Base-by-base conservation (phyloP, 2,797 vertebrate genomes). In the Limosa lapponica region DNA sequence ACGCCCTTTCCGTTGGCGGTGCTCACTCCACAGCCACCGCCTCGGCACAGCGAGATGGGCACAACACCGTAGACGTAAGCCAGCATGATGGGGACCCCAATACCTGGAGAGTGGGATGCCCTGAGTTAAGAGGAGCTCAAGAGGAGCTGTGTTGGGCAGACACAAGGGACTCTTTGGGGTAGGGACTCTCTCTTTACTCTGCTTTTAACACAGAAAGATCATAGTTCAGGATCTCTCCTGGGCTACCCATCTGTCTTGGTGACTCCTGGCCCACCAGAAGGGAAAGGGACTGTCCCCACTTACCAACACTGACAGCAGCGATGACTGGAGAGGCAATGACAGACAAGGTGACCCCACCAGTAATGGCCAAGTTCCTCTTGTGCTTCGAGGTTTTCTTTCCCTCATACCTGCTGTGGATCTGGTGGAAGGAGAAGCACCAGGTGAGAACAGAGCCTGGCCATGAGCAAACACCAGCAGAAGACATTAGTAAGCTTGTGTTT, bases 331-430 rank as follows among this genome's bases (percentile, higher is more conserved):
- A 99, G 10, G 99, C 99, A 58, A 99, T 98, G 96, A 99, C 99
- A 0, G 99, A 99, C 97, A 99, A 85, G 94, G 99, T 99, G 97
- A 99, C 99, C 36, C 99, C 99, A 12, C 99, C 99, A 6, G 99
- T 99, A 92, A 99, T 99, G 96, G 99, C 99, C 97, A 99, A 97
- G 97, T 99, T 99, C 96, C 99, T 98, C 95, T 98, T 98, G 98
- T 99, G 99, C 88, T 98, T 99, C 24, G 99, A 99, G 14, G 98
- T 98, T 97, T 99, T 99, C 98, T 99, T 99, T 86, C 99, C 99
- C 93, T 99, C 99, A 7, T 99, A 99, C 95, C 99, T 99, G 93
- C 99, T 99, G 96, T 99, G 99, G 96, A 99, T 99, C 99, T 99
- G 98, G 71, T 2, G 41, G 86, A 82, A 84, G 72, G 44, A 97